phyloP scores from a whole-genome alignment of 2,113 vertebrate species.

The Xiphophorus couchianus region DNA sequence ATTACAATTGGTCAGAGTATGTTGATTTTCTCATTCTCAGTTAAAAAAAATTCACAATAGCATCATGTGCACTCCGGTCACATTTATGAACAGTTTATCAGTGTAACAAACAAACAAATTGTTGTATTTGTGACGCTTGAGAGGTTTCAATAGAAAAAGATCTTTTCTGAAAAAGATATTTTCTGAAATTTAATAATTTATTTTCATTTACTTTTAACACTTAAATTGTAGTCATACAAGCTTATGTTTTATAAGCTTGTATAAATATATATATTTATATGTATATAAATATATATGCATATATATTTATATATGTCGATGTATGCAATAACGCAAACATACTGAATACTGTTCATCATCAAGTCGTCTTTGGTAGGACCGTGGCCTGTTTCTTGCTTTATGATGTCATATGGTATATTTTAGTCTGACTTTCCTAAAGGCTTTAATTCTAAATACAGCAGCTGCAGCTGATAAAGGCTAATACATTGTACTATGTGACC shows the following conservation, averaged over 20 bases:
- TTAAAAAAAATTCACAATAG: not conserved
- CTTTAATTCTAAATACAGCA: conserved; percentile 47
- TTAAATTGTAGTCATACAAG: too few relatives aligned
- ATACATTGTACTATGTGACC: not conserved
- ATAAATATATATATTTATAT: too few relatives aligned
- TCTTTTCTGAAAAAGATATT: not conserved
- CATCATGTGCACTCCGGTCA: not conserved
- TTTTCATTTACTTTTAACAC: not conserved
- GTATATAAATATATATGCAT: too few relatives aligned
- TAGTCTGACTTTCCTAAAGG: conserved; percentile 7
- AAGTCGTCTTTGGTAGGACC: conserved; percentile 18
- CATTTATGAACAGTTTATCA: not conserved
- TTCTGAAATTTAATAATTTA: not conserved
- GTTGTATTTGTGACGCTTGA: not conserved
- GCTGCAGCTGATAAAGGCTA: conserved; percentile 41
- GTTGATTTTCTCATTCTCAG: not conserved
- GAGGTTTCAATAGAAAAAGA: not conserved
- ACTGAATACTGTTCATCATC: not conserved
- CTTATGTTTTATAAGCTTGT: too few relatives aligned
- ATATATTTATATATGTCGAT: not conserved
- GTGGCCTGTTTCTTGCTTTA: conserved; percentile 27
- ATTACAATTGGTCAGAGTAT: not conserved
- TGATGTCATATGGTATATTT: conserved; percentile 21
- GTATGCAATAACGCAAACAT: not conserved
- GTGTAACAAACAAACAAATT: too few relatives aligned